Evolutionary conservation across 2,888 invertebrate genomes (phyloP), one percentile per base, ranked within the genome.

Genomic region (Plagodis dolabraria): DNA sequence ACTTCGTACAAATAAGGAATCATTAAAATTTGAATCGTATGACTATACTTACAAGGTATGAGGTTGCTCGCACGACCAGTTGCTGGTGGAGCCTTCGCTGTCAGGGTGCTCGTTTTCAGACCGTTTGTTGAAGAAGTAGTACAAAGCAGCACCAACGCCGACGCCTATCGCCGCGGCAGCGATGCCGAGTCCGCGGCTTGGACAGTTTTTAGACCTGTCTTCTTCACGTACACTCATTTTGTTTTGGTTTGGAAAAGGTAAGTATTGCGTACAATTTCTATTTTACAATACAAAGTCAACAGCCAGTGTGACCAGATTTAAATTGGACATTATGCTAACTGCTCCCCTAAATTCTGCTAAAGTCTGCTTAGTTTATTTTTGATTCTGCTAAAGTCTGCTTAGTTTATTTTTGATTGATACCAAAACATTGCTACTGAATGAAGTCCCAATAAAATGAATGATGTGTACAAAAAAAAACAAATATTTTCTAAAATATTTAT

Each of bases 81-180:
- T 69, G n/a, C 73, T 75, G 2, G 87, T 83, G 0, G 89, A 80
- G 10, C 87, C 89, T 63, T 79, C 82, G 0, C 73, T 62, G 50
- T 79, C 75, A 1, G 87, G 86, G 22, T 40, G 40, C 40, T 40
- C 40, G 10, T 85, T 75, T 62, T 87, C 88, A 34, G 76, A 66
- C 49, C 83, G 67, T 74, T 86, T 89, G 68, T 76, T 89, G 66
- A 89, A 87, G 74, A 84, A 85, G 79, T 92, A 92, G 77, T 89
- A 92, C 68, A 92, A 59, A 22, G 91, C 91, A 5, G 91, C 89
- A 50, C 91, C 92, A 72, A 92, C 86, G 0, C 91, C 89, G 52
- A 89, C 87, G 63, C 91, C 89, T 61, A 91, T 80, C 0, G 89
- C 92, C 57, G 89, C 88, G 11, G 86, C 90, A 47, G 89, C 91